Conservation (phyloP, 1,140 invertebrate genomes). For the Drosophila athabasca region DNA sequence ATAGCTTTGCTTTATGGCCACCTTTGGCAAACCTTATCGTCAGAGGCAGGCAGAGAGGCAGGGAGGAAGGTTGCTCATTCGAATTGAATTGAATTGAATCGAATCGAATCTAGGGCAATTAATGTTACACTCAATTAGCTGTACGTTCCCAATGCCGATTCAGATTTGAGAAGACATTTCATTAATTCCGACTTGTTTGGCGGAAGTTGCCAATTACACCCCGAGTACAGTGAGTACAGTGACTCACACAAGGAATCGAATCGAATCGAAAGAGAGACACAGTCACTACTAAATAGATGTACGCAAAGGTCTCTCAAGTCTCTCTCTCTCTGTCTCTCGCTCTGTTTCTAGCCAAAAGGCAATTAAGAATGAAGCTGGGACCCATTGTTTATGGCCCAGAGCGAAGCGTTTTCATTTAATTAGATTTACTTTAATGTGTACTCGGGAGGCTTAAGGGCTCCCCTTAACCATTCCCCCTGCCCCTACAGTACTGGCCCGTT, state of each 20-base stretch:
- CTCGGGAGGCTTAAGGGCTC: constrained; percentile 26
- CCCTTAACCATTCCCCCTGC: no score
- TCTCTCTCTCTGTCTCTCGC: background rate
- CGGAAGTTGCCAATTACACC: constrained; percentile 66
- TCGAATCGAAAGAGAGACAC: constrained; percentile 6
- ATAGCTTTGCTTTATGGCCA: constrained; percentile 38
- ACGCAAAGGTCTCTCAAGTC: no score
- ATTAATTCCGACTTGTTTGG: constrained; percentile 37
- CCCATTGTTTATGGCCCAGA: constrained; percentile 47
- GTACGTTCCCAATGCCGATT: constrained; percentile 37
- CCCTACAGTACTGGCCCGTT: no score
- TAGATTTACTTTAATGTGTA: constrained; percentile 72
- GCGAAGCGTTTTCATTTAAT: constrained; percentile 69
- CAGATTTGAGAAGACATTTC: constrained; percentile 48
- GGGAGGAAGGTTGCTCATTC: no score
- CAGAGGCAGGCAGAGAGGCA: background rate
- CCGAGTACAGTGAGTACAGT: constrained; percentile 27
- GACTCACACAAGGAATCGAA: constrained; percentile 17
- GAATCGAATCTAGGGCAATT: constrained; percentile 44
- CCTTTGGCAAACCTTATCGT: constrained; percentile 9
- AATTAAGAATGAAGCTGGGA: constrained; percentile 47
- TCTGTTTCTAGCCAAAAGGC: constrained; percentile 21
- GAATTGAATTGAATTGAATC: constrained; percentile 34
- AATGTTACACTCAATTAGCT: constrained; percentile 42
- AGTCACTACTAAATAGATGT: constrained; percentile 1